These are phyloP conservation scores for Acleris literana DNA, from an alignment of 2,888 invertebrate species.

Conservation along the genomic window DNA sequence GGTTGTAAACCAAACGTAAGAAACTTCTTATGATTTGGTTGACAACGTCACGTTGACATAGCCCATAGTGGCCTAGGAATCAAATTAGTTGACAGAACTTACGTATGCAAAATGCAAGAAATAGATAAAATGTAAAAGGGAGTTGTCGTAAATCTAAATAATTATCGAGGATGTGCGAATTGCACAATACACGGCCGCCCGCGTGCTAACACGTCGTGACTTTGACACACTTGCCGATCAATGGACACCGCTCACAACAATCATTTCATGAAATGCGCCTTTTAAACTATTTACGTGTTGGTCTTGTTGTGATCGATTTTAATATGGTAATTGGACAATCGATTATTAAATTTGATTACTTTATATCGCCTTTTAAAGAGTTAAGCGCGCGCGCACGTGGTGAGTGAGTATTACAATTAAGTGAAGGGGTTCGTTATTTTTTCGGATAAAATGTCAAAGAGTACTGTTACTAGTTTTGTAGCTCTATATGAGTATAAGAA, in stretches of 20 bases:
- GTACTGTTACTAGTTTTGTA: neutral
- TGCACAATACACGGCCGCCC: conserved; percentile 61
- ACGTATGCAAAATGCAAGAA: too few relatives aligned
- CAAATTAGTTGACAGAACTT: too few relatives aligned
- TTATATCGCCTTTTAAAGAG: conserved; percentile 8
- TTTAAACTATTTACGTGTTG: conserved; percentile 14
- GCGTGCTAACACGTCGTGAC: conserved; percentile 75
- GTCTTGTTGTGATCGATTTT: conserved; percentile 14
- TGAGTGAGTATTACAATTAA: neutral
- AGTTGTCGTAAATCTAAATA: conserved; percentile 40
- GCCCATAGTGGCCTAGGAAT: too few relatives aligned
- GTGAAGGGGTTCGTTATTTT: conserved; percentile 2
- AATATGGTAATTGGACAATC: conserved; percentile 11
- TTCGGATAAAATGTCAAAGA: neutral
- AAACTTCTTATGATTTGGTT: too few relatives aligned
- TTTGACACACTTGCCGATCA: conserved; percentile 78
- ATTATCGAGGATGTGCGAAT: conserved; percentile 62
- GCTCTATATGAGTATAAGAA: too few relatives aligned
- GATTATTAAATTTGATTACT: conserved; percentile 1
- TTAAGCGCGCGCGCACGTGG: neutral
- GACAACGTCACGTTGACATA: too few relatives aligned
- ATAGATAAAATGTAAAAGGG: too few relatives aligned
- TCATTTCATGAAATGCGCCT: conserved; percentile 38
- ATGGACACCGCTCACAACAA: conserved; percentile 57
- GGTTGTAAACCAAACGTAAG: too few relatives aligned